phyloP scores from a whole-genome alignment of 2,113 vertebrate genomes.

The Ceyx cyanopectus region DNA sequence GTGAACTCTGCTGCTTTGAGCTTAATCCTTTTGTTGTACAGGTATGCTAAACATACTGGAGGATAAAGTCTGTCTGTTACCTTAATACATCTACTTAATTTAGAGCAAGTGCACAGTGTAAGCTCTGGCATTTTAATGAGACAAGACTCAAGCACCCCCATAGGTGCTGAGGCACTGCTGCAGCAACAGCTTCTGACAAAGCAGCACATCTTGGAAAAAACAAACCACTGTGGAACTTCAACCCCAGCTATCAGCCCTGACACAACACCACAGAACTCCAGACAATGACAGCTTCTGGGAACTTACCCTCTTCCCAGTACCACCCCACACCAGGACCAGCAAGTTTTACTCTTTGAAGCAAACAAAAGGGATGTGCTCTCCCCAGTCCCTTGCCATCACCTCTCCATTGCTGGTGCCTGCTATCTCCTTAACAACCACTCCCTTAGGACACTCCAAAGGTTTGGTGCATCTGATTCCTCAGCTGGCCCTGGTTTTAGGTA shows the following conservation, averaged over 20 bases:
- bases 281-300: background rate
- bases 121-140: background rate
- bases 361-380: background rate
- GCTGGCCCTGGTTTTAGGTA: background rate
- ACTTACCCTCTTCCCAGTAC: background rate
- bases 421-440: fast-evolving
- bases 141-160: background rate
- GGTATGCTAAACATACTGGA: background rate
- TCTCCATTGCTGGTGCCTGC: fast-evolving
- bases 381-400: background rate
- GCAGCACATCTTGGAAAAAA: fast-evolving
- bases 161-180: background rate
- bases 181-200: background rate
- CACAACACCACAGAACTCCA: background rate
- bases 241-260: too few species aligned
- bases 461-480: background rate
- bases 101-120: background rate
- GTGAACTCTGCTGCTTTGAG: background rate
- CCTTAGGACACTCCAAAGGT: background rate
- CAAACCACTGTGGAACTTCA: background rate
- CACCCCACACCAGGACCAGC: background rate
- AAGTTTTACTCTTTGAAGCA: background rate
- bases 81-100: background rate
- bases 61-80: background rate
- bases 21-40: background rate